Base-by-base conservation (phyloP, 2,113 vertebrate species). In the Passer montanus region DNA sequence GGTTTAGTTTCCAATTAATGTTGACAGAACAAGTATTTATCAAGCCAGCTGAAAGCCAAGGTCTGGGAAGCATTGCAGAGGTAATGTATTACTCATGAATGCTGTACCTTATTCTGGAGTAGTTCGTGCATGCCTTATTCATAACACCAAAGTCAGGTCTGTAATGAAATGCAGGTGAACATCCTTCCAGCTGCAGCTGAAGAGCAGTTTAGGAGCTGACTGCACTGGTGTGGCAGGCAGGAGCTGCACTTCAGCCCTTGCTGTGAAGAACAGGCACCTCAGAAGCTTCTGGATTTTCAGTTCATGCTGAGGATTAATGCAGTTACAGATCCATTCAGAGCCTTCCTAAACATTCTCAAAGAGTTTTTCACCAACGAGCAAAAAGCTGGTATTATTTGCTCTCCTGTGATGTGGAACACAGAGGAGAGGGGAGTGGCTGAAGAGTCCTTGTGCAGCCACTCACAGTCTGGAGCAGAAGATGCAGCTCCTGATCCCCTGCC, bases 1-100 rank as follows among this genome's bases (percentile, higher is more conserved):
- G 60, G 68, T 66, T 81, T 63, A 74, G 89, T 83, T 47, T 35
- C 47, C 89, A 93, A 21, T 97, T 94, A 90, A 23, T 27, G 3
- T 9, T 89, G 95, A 81, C 83, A 95, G 94, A 89, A 67, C 88
- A 86, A 89, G 89, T 84, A 89, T 93, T 94, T 89, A 89, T 94
- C 89, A 92, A 30, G 59, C 35, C 35, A 90, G 72, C 72, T 13
- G 7, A 88, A 88, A 93, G 79, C 72, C 59, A 33, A 46, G 83
- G 76, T 74, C 93, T 87, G 89, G 68, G 86, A 74, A 81, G 5
- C 43, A 11, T 55, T 90, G 91, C 83, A 70, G 75, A 50, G 91
- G 75, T 76, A 20, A 83, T 49, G 33, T 20, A 39, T 90, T 84
- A 49, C 89, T 92, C 67, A 30, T 83, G 79, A 77, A 41, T 64